phyloP scores from a whole-genome alignment of 2,888 invertebrate species.

The Tryphoninae sp. region DNA sequence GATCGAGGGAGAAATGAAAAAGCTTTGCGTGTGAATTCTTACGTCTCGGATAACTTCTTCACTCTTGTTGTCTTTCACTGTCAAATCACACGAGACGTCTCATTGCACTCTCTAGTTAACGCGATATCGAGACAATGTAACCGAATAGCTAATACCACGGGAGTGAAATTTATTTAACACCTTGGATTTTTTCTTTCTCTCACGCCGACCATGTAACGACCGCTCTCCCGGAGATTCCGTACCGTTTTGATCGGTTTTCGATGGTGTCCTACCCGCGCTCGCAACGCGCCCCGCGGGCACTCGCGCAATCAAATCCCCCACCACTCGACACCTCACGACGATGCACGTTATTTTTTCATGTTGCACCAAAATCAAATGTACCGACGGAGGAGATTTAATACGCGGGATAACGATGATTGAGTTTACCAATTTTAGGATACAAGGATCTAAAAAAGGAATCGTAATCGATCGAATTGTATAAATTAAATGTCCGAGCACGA shows the following conservation, averaged over 20 bases:
- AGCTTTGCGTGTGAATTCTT: constrained; percentile 51
- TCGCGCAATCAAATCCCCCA: constrained; percentile 38
- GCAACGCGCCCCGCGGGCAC: constrained; percentile 67
- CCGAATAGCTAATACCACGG: constrained; percentile 41
- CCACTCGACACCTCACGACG: constrained; percentile 14
- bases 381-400: neutral
- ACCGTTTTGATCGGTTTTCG: constrained; percentile 74
- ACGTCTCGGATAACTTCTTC: constrained; percentile 68
- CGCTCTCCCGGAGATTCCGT: constrained; percentile 74
- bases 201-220: constrained; percentile 71
- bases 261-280: constrained; percentile 65
- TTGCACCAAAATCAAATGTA: constrained; percentile 25
- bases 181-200: constrained; percentile 33
- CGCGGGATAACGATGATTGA: neutral
- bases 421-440: neutral
- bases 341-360: neutral
- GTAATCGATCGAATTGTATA: neutral
- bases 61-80: constrained; percentile 70
- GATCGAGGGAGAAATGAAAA: constrained; percentile 59
- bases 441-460: neutral
- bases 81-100: constrained; percentile 74
- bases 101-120: constrained; percentile 54
- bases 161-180: constrained; percentile 40
- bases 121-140: constrained; percentile 23
- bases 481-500: neutral